Percentiles rank a stretch among this genome's conserved stretches.
These are phyloP conservation scores for Nemurella pictetii DNA, from an alignment of 2,888 invertebrate genomes.

Conservation along the genomic window DNA sequence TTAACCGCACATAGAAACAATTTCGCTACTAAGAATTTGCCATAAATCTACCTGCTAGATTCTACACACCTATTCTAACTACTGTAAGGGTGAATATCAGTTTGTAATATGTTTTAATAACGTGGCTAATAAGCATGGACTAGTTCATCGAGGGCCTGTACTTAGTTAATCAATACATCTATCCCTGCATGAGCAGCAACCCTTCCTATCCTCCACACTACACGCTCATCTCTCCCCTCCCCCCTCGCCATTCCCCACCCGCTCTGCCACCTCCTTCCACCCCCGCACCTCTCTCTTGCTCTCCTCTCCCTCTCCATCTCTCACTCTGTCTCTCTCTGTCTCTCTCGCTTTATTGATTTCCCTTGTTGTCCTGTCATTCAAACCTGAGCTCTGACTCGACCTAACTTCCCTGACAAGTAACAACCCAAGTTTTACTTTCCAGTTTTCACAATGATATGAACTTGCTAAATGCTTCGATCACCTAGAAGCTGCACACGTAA, in stretches of 20 bases:
- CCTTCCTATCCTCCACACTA: conserved; percentile 12
- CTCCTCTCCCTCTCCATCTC: conserved; percentile 5
- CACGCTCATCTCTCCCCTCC: neutral
- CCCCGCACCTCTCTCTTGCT: conserved; percentile 5
- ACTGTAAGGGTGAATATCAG: neutral
- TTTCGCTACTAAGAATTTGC: neutral
- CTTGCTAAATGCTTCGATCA: neutral
- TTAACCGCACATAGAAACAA: neutral
- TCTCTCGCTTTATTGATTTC: conserved; percentile 24
- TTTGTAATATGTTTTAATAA: neutral
- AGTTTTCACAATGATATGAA: neutral
- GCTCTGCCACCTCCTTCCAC: conserved; percentile 1
- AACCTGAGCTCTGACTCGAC: neutral
- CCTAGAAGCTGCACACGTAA: neutral
- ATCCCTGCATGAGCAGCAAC: conserved; percentile 5
- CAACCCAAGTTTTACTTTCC: neutral
- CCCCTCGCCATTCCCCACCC: neutral
- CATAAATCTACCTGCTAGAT: no score
- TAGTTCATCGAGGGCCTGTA: neutral
- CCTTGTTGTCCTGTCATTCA: conserved; percentile 31
- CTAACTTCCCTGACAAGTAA: neutral
- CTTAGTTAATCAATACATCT: conserved; percentile 24
- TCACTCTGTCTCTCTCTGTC: conserved; percentile 11
- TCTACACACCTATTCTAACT: neutral
- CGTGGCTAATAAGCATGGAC: neutral